Percentiles rank a stretch among this genome's conserved stretches.
These are phyloP conservation scores for Melinaea marsaeus DNA, from an alignment of 2,888 invertebrate species.

Conservation along the genomic window DNA sequence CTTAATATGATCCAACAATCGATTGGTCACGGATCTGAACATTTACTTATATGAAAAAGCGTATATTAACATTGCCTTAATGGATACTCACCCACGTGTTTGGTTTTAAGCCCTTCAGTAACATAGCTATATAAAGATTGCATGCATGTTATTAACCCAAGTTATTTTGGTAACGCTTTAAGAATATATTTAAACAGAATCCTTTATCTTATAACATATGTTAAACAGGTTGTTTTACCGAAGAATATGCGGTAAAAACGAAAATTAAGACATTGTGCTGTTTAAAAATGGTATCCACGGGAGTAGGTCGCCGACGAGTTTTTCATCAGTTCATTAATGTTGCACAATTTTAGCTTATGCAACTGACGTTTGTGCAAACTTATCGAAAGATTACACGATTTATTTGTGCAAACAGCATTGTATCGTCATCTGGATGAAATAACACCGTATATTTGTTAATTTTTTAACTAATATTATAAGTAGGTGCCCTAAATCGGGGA, in stretches of 20 bases:
- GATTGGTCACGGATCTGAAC: too few species aligned
- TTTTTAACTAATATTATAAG: background rate
- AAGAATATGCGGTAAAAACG: background rate
- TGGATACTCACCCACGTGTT: constrained; percentile 27
- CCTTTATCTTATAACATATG: background rate
- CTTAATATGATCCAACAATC: too few species aligned
- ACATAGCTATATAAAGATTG: constrained; percentile 27
- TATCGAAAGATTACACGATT: constrained; percentile 26
- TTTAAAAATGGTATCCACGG: constrained; percentile 47
- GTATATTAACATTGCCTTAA: constrained; percentile 21
- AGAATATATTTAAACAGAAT: background rate
- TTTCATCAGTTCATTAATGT: constrained; percentile 47
- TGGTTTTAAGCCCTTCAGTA: constrained; percentile 24
- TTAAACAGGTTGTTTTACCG: background rate
- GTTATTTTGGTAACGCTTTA: constrained; percentile 20
- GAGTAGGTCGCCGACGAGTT: constrained; percentile 48
- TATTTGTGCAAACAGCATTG: constrained; percentile 37
- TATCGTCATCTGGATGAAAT: constrained; percentile 23
- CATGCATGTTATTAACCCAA: constrained; percentile 23
- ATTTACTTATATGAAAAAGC: constrained; percentile 23
- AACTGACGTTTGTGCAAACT: constrained; percentile 47
- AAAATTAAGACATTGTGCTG: constrained; percentile 7
- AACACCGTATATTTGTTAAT: constrained; percentile 9
- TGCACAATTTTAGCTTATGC: constrained; percentile 51
- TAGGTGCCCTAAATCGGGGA: background rate